Conservation (phyloP, 2,797 vertebrate genomes). For the Leptatherina wallacei region DNA sequence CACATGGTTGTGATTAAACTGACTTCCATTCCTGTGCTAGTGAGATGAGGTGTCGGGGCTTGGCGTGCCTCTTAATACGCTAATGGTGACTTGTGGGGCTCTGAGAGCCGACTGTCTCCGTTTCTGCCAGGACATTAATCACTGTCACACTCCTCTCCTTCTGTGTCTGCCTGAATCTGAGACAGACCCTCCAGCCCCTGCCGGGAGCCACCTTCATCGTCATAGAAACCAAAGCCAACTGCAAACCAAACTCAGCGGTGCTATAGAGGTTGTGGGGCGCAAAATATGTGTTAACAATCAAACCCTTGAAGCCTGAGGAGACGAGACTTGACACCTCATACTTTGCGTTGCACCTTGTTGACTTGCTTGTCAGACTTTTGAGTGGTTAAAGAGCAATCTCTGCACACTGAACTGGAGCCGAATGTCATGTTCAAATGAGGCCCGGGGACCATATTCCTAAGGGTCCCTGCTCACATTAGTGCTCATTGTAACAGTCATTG, state of each 20-base stretch:
- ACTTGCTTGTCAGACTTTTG: slow-evolving; percentile 20
- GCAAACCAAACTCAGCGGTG: slow-evolving; percentile 45
- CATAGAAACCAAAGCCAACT: slow-evolving; percentile 79
- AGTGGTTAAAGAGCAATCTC: slow-evolving; percentile 8
- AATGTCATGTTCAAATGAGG: slow-evolving; percentile 8
- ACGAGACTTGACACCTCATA: slow-evolving; percentile 1
- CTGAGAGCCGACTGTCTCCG: slow-evolving; percentile 64
- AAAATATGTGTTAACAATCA: slow-evolving; percentile 37
- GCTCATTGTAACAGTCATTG: slow-evolving; percentile 9
- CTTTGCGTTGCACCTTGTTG: slow-evolving; percentile 23
- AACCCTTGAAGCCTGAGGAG: slow-evolving; percentile 20
- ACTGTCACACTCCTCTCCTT: slow-evolving; percentile 77
- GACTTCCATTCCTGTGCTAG: neutral
- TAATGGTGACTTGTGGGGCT: slow-evolving; percentile 26
- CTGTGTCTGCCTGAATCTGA: slow-evolving; percentile 63
- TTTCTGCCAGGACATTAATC: slow-evolving; percentile 83
- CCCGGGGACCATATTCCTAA: slow-evolving; percentile 1
- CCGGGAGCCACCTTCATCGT: slow-evolving; percentile 69
- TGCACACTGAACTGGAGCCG: slow-evolving; percentile 4
- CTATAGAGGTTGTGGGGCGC: slow-evolving; percentile 21
- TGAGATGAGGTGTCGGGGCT: neutral
- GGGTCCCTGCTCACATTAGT: slow-evolving; percentile 4
- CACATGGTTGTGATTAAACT: slow-evolving; percentile 66
- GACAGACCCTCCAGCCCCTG: slow-evolving; percentile 67
- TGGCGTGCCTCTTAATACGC: slow-evolving; percentile 19